phyloP scores from a whole-genome alignment of 2,888 invertebrate genomes.

The Gnatocerus cornutus region DNA sequence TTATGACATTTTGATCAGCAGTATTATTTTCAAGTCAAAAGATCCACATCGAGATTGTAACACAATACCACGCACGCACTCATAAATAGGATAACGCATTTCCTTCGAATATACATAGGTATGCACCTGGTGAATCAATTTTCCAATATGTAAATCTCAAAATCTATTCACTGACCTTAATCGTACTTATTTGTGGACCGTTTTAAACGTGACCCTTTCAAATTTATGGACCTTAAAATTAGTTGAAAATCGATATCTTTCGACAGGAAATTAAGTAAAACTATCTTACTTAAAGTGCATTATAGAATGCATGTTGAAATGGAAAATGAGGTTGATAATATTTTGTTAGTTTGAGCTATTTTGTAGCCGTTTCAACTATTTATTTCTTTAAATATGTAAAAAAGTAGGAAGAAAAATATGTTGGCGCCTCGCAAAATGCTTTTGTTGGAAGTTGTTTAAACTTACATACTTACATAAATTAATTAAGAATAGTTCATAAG shows the following conservation, averaged over 20 bases:
- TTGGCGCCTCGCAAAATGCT: slow-evolving; percentile 9
- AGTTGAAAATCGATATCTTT: slow-evolving; percentile 38
- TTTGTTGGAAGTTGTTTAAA: slow-evolving; percentile 32
- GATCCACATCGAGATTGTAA: too few relatives aligned
- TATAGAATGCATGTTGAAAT: slow-evolving; percentile 37
- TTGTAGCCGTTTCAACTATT: slow-evolving; percentile 16
- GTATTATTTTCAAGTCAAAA: too few relatives aligned
- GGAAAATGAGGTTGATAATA: slow-evolving; percentile 36
- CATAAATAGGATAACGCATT: too few relatives aligned
- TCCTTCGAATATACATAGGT: too few relatives aligned
- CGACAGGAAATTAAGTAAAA: slow-evolving; percentile 32
- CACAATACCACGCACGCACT: too few relatives aligned
- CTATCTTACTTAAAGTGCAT: slow-evolving; percentile 26
- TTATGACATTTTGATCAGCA: too few relatives aligned
- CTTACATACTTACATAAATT: slow-evolving; percentile 52
- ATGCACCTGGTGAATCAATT: not conserved
- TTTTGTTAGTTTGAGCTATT: not conserved
- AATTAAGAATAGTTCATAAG: slow-evolving; percentile 51
- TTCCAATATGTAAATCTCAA: not conserved
- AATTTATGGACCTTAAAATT: slow-evolving; percentile 42
- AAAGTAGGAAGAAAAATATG: too few relatives aligned
- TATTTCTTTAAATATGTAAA: too few relatives aligned
- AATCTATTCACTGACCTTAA: slow-evolving; percentile 27
- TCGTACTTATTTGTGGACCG: slow-evolving; percentile 27
- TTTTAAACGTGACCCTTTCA: slow-evolving; percentile 32